Conservation (phyloP, 2,888 invertebrate genomes). For the Eupeodes luniger region DNA sequence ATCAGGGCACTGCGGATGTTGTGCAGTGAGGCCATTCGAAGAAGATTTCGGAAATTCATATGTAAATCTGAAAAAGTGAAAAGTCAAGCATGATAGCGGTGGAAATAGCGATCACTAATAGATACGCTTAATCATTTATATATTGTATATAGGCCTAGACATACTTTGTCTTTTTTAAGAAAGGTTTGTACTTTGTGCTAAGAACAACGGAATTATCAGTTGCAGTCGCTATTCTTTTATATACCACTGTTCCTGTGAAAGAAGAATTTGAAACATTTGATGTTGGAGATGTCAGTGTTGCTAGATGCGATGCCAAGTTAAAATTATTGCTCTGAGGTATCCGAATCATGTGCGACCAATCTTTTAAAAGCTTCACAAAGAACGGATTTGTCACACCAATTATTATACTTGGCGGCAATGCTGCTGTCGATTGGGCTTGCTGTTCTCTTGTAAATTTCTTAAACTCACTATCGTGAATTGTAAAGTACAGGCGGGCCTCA, state of each 20-base stretch:
- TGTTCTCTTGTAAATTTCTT: conserved; percentile 93
- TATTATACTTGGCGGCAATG: conserved; percentile 92
- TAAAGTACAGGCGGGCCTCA: conserved; percentile 99
- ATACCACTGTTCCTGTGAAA: not conserved
- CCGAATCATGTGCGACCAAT: conserved; percentile 98
- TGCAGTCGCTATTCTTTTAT: conserved; percentile 40
- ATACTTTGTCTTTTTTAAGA: conserved; percentile 97
- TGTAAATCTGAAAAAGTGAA: too few relatives aligned
- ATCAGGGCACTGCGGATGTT: too few relatives aligned
- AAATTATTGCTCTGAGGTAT: conserved; percentile 79
- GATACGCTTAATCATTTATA: too few relatives aligned
- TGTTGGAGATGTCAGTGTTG: not conserved
- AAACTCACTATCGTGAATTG: conserved; percentile 99
- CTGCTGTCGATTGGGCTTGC: conserved; percentile 22
- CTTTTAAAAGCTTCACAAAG: conserved; percentile 98
- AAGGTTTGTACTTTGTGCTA: conserved; percentile 95
- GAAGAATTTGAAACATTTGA: not conserved
- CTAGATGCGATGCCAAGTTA: not conserved
- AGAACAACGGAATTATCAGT: conserved; percentile 88
- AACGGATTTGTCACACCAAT: conserved; percentile 99
- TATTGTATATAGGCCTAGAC: too few relatives aligned
- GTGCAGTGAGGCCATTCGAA: too few relatives aligned
- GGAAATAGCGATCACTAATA: too few relatives aligned
- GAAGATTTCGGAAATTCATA: too few relatives aligned
- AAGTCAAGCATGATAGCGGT: too few relatives aligned